Conservation (phyloP, 2,797 vertebrate genomes). For the Syncerus caffer region DNA sequence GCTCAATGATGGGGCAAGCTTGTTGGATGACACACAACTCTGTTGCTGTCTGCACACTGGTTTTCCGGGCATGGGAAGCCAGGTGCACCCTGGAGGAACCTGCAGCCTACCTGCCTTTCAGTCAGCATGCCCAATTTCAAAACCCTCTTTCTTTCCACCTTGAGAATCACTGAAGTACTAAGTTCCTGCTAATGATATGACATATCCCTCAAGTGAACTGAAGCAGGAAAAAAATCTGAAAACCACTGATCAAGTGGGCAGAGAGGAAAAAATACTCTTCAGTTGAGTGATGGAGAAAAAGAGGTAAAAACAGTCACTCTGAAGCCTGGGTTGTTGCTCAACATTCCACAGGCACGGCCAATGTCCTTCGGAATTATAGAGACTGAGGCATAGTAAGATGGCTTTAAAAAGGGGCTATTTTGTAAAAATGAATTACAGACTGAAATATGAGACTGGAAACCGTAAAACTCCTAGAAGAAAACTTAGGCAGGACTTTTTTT, state of each 20-base stretch:
- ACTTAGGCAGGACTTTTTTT: not conserved
- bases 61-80: not conserved
- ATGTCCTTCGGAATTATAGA: not conserved
- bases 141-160: not conserved
- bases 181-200: not conserved
- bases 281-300: not conserved
- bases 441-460: not conserved
- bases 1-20: not conserved
- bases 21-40: not conserved
- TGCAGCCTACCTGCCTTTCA: not conserved
- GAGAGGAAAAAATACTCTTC: not conserved
- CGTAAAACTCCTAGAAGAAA: no score
- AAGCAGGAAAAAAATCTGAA: not conserved
- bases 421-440: not conserved
- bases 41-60: not conserved
- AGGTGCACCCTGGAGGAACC: not conserved
- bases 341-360: not conserved
- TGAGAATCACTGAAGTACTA: not conserved
- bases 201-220: not conserved
- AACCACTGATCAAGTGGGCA: not conserved
- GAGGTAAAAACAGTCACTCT: not conserved
- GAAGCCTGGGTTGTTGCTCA: not conserved
- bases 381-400: rapidly evolving
- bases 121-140: not conserved
- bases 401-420: not conserved